phyloP scores from a whole-genome alignment of 2,888 invertebrate genomes.

The Plagodis dolabraria region DNA sequence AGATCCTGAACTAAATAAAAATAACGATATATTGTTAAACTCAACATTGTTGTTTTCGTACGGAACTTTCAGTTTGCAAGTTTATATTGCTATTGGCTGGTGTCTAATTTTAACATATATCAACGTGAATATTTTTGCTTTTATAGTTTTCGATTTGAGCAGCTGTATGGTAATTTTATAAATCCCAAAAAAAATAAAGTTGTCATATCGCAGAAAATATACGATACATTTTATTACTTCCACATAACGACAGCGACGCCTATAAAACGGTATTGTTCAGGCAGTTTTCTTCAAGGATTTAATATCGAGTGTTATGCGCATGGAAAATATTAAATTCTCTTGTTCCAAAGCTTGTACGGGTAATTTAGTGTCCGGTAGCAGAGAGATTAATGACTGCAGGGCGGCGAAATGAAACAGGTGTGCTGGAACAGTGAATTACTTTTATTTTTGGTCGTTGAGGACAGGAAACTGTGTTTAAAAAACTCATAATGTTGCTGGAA shows the following conservation, averaged over 20 bases:
- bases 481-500: slow-evolving; percentile 1
- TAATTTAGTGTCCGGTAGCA: slow-evolving; percentile 20
- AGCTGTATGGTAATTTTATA: slow-evolving; percentile 20
- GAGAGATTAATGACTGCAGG: slow-evolving; percentile 25
- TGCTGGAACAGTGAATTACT: slow-evolving; percentile 24
- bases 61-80: too few relatives aligned
- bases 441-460: slow-evolving; percentile 24
- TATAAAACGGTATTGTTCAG: slow-evolving; percentile 23
- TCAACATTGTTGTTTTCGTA: too few relatives aligned
- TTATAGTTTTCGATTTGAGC: too few relatives aligned
- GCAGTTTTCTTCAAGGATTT: slow-evolving; percentile 24
- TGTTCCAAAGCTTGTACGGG: slow-evolving; percentile 19
- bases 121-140: too few relatives aligned
- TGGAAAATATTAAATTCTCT: slow-evolving; percentile 21
- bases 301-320: slow-evolving; percentile 24
- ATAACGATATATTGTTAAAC: too few relatives aligned
- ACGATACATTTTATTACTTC: slow-evolving; percentile 27
- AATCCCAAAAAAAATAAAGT: slow-evolving; percentile 27
- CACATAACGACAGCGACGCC: slow-evolving; percentile 16
- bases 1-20: too few relatives aligned
- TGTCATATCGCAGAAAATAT: slow-evolving; percentile 19
- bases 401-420: slow-evolving; percentile 30
- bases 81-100: too few relatives aligned
- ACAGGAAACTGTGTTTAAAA: slow-evolving; percentile 24
- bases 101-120: too few relatives aligned